phyloP scores from a whole-genome alignment of 2,113 vertebrate genomes.

The Dicaeum eximium region DNA sequence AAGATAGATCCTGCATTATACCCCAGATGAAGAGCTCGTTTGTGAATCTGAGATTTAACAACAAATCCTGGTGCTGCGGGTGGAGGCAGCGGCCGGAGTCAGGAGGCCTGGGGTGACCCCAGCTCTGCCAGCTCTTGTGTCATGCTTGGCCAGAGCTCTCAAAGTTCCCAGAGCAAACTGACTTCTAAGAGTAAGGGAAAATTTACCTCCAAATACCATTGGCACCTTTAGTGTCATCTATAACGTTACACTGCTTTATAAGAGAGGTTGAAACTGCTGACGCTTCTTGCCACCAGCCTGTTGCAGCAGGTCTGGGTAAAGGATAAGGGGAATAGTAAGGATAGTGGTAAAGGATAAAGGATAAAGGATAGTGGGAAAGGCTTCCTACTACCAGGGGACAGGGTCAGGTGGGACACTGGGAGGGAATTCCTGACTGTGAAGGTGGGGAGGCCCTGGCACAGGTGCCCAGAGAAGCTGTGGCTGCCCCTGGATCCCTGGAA shows the following conservation, averaged over 20 bases:
- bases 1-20: not conserved
- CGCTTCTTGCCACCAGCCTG: fast-evolving
- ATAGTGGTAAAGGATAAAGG: too few relatives aligned
- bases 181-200: not conserved
- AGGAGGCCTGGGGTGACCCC: not conserved
- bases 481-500: not conserved
- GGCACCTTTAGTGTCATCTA: not conserved
- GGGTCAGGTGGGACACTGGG: fast-evolving
- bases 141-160: not conserved
- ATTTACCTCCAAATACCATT: not conserved
- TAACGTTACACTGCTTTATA: not conserved
- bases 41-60: not conserved
- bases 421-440: fast-evolving
- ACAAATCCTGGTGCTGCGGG: fast-evolving
- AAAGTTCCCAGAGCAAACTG: not conserved
- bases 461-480: not conserved
- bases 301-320: not conserved
- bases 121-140: not conserved
- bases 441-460: fast-evolving
- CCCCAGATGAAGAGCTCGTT: not conserved
- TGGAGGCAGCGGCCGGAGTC: not conserved
- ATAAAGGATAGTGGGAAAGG: fast-evolving
- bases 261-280: not conserved
- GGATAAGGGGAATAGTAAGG: fast-evolving
- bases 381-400: not conserved